These are phyloP conservation scores for Ommatoiulus sabulosus DNA, from an alignment of 2,888 invertebrate species.

Conservation along the genomic window DNA sequence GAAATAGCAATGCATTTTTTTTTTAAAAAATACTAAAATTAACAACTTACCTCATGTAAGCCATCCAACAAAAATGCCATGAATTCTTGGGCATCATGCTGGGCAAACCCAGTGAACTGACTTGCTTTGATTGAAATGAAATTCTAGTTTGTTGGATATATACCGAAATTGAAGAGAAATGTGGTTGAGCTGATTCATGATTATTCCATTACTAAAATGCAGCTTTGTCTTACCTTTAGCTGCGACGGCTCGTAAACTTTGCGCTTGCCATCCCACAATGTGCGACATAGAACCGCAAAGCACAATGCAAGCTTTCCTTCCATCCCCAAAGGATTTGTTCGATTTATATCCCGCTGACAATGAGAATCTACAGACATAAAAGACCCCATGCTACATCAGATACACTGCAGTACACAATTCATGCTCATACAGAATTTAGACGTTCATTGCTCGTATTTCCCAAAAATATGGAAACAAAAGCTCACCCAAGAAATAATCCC, in stretches of 20 bases:
- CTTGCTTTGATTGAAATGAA: conserved; percentile 69
- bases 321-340: conserved; percentile 69
- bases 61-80: conserved; percentile 70
- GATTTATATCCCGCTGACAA: conserved; percentile 69
- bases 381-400: not conserved
- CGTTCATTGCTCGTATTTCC: not conserved
- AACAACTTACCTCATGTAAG: conserved; percentile 65
- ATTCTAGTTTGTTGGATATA: conserved; percentile 21
- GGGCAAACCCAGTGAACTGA: conserved; percentile 71
- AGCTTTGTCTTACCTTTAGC: conserved; percentile 66
- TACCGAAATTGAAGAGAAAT: not conserved
- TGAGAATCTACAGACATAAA: conserved; percentile 63
- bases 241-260: conserved; percentile 68
- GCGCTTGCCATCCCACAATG: conserved; percentile 69
- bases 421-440: not conserved
- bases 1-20: not conserved
- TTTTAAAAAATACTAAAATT: not conserved
- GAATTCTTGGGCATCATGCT: conserved; percentile 73
- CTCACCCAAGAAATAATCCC: conserved; percentile 69
- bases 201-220: not conserved
- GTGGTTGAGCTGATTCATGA: not conserved
- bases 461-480: not conserved
- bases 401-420: too few species aligned
- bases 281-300: conserved; percentile 69
- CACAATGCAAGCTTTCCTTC: conserved; percentile 69